Conservation (phyloP, 2,888 invertebrate genomes). For the Thereva nobilitata region DNA sequence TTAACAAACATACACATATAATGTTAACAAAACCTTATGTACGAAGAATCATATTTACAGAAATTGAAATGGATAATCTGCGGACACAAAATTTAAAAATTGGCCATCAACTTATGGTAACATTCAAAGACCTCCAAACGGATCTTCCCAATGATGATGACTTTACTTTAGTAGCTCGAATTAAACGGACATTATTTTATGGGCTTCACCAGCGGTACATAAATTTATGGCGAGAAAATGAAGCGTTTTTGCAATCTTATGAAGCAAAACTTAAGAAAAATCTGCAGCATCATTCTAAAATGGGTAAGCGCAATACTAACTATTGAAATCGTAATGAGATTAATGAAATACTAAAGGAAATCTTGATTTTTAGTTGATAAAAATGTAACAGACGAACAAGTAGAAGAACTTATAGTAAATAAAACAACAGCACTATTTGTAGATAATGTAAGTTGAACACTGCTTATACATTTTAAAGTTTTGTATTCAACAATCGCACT, state of each 20-base stretch:
- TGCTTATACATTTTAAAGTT: not conserved
- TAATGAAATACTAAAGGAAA: conserved; percentile 22
- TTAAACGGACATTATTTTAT: conserved; percentile 56
- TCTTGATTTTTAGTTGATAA: conserved; percentile 50
- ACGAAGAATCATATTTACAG: conserved; percentile 41
- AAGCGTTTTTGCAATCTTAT: conserved; percentile 53
- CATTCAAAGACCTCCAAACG: conserved; percentile 54
- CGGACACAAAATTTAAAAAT: conserved; percentile 54
- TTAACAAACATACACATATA: not conserved
- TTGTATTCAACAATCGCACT: not conserved
- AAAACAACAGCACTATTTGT: conserved; percentile 57
- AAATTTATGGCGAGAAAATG: conserved; percentile 56
- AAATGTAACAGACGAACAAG: conserved; percentile 57
- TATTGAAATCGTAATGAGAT: conserved; percentile 8
- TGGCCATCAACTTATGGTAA: conserved; percentile 53
- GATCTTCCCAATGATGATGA: conserved; percentile 54
- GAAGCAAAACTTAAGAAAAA: conserved; percentile 56
- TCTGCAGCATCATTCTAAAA: conserved; percentile 55
- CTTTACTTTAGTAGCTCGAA: conserved; percentile 54
- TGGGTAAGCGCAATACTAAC: conserved; percentile 49
- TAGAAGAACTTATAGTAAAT: conserved; percentile 56
- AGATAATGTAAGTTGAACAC: conserved; percentile 54
- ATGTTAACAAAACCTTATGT: not conserved
- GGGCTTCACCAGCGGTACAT: conserved; percentile 56
- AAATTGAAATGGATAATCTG: conserved; percentile 55